Evolutionary conservation across 2,888 invertebrate species (phyloP).

Genomic region (Cheilosia scutellata): DNA sequence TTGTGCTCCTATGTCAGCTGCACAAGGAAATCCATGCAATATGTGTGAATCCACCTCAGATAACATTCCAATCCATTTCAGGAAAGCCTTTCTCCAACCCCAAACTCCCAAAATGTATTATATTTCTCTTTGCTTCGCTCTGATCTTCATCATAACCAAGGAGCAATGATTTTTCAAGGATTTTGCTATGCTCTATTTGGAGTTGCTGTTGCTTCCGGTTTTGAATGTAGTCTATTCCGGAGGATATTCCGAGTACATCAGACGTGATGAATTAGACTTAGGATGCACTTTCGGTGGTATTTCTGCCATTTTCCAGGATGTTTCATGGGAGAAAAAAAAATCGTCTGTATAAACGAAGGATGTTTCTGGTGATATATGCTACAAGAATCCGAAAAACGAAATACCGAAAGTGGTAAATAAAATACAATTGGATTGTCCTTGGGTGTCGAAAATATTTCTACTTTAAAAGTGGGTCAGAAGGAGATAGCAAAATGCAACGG

Average conservation of each 20-base stretch:
- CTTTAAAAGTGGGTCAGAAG: constrained; percentile 65
- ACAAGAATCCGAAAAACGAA: constrained; percentile 21
- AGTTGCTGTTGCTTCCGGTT: constrained; percentile 66
- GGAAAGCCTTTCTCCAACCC: constrained; percentile 8
- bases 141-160: constrained; percentile 53
- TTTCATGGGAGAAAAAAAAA: constrained; percentile 2
- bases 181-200: constrained; percentile 39
- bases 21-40: constrained; percentile 61
- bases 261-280: constrained; percentile 74
- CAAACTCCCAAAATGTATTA: neutral
- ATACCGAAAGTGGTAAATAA: constrained; percentile 35
- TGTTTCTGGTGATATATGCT: constrained; percentile 50
- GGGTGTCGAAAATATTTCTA: constrained; percentile 54
- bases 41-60: constrained; percentile 66
- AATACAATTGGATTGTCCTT: constrained; percentile 72
- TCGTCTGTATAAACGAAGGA: constrained; percentile 13
- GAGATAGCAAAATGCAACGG: constrained; percentile 55
- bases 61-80: constrained; percentile 71
- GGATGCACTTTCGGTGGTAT: constrained; percentile 54
- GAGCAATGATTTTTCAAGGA: constrained; percentile 66
- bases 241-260: constrained; percentile 56
- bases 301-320: constrained; percentile 15
- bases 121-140: neutral
- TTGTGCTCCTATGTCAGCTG: constrained; percentile 1
- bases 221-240: constrained; percentile 67